Base-by-base conservation (phyloP, 2,888 invertebrate genomes). In the Sesia bembeciformis region DNA sequence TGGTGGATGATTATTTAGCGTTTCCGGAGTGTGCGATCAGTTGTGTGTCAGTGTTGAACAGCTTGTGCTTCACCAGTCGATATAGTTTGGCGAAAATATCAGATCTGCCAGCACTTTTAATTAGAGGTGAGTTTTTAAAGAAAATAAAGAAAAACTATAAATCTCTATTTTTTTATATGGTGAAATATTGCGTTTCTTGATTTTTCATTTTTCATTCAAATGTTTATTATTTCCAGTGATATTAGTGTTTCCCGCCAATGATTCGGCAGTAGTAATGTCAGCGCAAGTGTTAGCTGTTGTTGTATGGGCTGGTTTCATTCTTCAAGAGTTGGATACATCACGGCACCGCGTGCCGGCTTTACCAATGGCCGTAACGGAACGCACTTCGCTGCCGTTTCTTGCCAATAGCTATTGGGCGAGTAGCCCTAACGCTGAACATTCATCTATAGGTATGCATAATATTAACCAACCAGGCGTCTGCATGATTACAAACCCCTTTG, bases 1-100 rank as follows among this genome's bases (percentile, higher is more conserved):
- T 78, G 64, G 78, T 88, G 42, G 84, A 87, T 23, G 90, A 90
- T 59, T 90, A 84, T 60, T 65, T 89, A 2, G 86, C 87, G 2
- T 90, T 82, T 66, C 90, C 72, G 61, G 90, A 77, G 71, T 93
- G 71, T 76, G 93, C 76, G 64, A 91, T 78, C 71, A 93, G 79
- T 72, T 94, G 73, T 77, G 92, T 71, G 64, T 85, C 72, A 57
- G 84, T 79, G 60, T 71, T 73, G 68, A 90, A 90, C 61, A 90
- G 90, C 57, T 67, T 90, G 4, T 76, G 81, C 56, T 88, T 85
- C 65, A 51, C 62, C 3, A 76, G 74, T 58, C 68, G 88, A 51
- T 86, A 88, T 54, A 64, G 55, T 41, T 67, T 89, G 51, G 71
- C 79, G 1, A 87, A 87, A 68, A 72, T 84, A 61, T 46, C 68